phyloP scores from a whole-genome alignment of 1,140 invertebrate genomes.

The Formica exsecta region DNA sequence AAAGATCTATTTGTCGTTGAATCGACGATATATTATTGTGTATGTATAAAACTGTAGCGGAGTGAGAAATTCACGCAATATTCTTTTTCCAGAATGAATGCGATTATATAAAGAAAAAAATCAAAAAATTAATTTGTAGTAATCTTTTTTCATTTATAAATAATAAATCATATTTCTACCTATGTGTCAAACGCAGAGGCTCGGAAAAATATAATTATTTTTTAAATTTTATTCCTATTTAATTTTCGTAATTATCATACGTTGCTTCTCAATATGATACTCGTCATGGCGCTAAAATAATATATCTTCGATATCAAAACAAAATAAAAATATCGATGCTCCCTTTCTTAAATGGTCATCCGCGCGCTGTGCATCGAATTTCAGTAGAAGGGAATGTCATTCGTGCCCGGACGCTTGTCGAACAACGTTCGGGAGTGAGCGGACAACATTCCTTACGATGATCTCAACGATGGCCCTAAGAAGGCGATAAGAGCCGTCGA shows the following conservation, averaged over 20 bases:
- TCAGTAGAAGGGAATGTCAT: conserved; percentile 39
- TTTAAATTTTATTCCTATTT: neutral
- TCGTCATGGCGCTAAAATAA: neutral
- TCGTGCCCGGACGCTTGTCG: conserved; percentile 18
- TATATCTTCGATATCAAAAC: neutral
- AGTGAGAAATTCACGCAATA: neutral
- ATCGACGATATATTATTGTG: neutral
- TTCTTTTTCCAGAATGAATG: neutral
- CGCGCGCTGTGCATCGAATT: conserved; percentile 40
- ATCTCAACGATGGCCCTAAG: conserved; percentile 49
- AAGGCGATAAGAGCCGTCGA: conserved; percentile 54
- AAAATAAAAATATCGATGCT: neutral
- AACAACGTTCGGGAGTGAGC: neutral
- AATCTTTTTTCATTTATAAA: neutral
- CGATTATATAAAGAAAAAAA: neutral
- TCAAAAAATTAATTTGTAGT: neutral
- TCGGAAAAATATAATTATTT: conserved; percentile 11
- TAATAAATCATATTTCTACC: conserved; percentile 6
- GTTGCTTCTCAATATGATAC: neutral
- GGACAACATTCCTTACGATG: conserved; percentile 38
- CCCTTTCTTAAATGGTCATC: conserved; percentile 24
- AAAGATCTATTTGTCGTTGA: neutral
- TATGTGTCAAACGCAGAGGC: neutral
- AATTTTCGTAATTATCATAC: neutral
- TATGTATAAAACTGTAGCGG: neutral